phyloP scores from a whole-genome alignment of 2,888 invertebrate genomes.

The Parnassius mnemosyne region DNA sequence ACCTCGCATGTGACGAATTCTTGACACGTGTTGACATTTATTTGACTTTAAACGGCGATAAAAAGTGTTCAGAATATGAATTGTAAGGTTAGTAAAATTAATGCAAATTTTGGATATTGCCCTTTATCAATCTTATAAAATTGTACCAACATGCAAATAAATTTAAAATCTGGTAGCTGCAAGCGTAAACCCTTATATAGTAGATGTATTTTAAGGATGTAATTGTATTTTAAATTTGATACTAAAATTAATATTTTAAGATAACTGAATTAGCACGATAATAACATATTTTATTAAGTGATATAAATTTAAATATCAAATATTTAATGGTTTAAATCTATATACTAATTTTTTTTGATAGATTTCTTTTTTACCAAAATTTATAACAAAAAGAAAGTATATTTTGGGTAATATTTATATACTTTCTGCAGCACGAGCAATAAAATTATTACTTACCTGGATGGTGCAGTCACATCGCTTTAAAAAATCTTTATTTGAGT shows the following conservation, averaged over 20 bases:
- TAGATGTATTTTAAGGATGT: too few species aligned
- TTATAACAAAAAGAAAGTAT: too few species aligned
- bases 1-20: conserved; percentile 21
- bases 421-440: conserved; percentile 5
- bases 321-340: too few species aligned
- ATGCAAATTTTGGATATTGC: neutral
- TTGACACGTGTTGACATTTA: conserved; percentile 23
- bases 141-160: neutral
- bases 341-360: too few species aligned
- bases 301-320: too few species aligned
- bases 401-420: neutral
- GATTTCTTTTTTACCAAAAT: too few species aligned
- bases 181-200: too few species aligned
- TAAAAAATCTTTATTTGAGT: conserved; percentile 2
- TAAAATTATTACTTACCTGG: conserved; percentile 17
- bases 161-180: too few species aligned
- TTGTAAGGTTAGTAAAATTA: neutral
- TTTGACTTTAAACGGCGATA: conserved; percentile 23
- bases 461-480: neutral
- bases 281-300: too few species aligned
- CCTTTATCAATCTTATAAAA: neutral
- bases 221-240: too few species aligned
- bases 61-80: conserved; percentile 22
- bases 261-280: too few species aligned
- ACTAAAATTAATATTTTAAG: too few species aligned